phyloP scores from a whole-genome alignment of 1,140 invertebrate genomes.

The Ostrea edulis region DNA sequence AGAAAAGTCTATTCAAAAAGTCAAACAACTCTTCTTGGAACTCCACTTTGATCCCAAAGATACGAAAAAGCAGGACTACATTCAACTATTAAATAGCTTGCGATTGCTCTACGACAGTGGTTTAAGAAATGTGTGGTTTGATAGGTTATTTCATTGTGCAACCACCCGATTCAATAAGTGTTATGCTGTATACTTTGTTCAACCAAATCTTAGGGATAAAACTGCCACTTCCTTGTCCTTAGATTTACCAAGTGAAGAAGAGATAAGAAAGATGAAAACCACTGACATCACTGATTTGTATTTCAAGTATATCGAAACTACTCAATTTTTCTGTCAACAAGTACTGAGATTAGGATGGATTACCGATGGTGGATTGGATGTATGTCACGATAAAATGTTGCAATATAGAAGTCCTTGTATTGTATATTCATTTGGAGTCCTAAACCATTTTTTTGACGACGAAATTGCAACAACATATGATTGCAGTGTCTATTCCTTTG shows the following conservation, averaged over 20 bases:
- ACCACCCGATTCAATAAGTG: not conserved
- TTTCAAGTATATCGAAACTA: conserved; percentile 58
- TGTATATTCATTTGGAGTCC: conserved; percentile 60
- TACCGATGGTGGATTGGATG: conserved; percentile 67
- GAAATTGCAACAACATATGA: not conserved
- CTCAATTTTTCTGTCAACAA: conserved; percentile 57
- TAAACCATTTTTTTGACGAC: not conserved
- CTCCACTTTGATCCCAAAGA: conserved; percentile 4
- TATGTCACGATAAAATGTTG: conserved; percentile 58
- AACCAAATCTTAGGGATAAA: conserved; percentile 3
- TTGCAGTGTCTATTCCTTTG: not conserved
- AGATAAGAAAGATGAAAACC: not conserved
- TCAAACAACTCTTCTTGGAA: not conserved
- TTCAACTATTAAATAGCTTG: not conserved
- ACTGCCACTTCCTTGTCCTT: not conserved
- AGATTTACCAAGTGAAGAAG: not conserved
- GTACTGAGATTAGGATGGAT: conserved; percentile 57
- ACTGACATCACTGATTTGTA: not conserved
- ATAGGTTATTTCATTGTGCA: not conserved
- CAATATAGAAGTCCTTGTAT: conserved; percentile 52
- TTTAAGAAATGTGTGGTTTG: not conserved
- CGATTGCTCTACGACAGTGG: not conserved
- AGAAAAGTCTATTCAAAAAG: not conserved
- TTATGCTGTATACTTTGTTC: conserved; percentile 1
- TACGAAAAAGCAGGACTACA: not conserved